Evolutionary conservation across 2,888 invertebrate genomes (phyloP).

Genomic region (Polia nebulosa): DNA sequence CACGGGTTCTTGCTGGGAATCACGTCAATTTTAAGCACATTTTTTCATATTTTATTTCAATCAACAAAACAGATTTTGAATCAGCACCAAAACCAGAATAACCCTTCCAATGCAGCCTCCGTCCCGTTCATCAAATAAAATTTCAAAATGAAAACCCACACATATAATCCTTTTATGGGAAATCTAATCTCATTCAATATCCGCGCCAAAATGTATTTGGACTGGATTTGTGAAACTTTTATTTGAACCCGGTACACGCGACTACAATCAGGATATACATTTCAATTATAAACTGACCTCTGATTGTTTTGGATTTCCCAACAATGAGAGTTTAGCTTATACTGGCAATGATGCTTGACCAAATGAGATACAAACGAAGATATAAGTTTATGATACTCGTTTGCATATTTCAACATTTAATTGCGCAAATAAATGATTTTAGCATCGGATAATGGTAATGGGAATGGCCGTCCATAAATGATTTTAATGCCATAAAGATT

Average conservation of each 20-base stretch:
- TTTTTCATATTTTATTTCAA: too few species aligned
- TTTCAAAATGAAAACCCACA: conserved; percentile 39
- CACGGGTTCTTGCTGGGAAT: too few species aligned
- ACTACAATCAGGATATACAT: too few species aligned
- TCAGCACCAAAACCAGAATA: not conserved
- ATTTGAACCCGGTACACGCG: conserved; percentile 34
- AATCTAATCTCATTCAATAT: conserved; percentile 44
- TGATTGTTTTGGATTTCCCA: not conserved
- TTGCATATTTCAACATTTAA: conserved; percentile 63
- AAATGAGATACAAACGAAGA: conserved; percentile 37
- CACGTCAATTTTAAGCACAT: too few species aligned
- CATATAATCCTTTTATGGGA: conserved; percentile 38
- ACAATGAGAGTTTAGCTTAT: not conserved
- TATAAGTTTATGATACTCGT: conserved; percentile 52
- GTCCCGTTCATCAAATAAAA: conserved; percentile 35
- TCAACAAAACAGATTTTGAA: not conserved
- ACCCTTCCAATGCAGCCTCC: not conserved
- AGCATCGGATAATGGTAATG: conserved; percentile 47
- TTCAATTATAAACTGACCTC: not conserved
- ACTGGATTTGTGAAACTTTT: conserved; percentile 47
- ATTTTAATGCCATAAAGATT: conserved; percentile 35
- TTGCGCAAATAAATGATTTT: conserved; percentile 58
- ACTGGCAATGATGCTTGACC: not conserved
- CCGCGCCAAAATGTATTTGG: conserved; percentile 40
- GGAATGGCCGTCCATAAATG: conserved; percentile 30